Evolutionary conservation across 2,888 invertebrate species (phyloP), one percentile per base, ranked within the genome.

Genomic region (Polyploca ridens): DNA sequence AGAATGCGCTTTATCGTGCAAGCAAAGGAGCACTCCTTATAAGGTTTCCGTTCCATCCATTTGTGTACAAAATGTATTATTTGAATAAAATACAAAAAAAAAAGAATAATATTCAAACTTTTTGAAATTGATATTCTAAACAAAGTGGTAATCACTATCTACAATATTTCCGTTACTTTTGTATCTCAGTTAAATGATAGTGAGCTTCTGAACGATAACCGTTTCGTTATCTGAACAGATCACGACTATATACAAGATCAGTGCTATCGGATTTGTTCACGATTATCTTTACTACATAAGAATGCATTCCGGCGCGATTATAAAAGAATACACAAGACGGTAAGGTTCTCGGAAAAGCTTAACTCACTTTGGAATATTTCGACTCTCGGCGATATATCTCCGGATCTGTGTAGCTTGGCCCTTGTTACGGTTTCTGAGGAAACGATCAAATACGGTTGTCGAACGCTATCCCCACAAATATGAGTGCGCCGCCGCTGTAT

Each of bases 271-370:
- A 14, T 41, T 46, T 46, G 46, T 54, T n/a, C 19, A 19, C 46
- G 27, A 1, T 46, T 46, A 54, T 19, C 7, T 54, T 54, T 19
- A 19, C 19, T 19, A 54, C 54, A 19, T 19, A 54, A 54, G 10
- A 54, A 62, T 19, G 64, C 63, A 64, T 69, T 66, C 69, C 70
- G 65, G 65, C 65, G 68, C 71, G 79, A 78, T 81, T 81, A 82
- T 83, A 76, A 77, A 80, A 78, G 80, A 79, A 78, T 76, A 77
- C 73, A 74, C 70, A 66, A 63, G 64, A 64, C 78, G 79, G 75
- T 73, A 81, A 83, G 84, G 83, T 86, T 83, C 83, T 82, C 62
- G 78, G 83, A 82, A 84, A 81, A 77, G 83, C 82, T 83, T 78
- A 82, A 74, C 81, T 81, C 66, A 69, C 71, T 76, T 82, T 82